These are phyloP conservation scores for Atrina japonica DNA, from an alignment of 2,888 invertebrate species.

Conservation along the genomic window DNA sequence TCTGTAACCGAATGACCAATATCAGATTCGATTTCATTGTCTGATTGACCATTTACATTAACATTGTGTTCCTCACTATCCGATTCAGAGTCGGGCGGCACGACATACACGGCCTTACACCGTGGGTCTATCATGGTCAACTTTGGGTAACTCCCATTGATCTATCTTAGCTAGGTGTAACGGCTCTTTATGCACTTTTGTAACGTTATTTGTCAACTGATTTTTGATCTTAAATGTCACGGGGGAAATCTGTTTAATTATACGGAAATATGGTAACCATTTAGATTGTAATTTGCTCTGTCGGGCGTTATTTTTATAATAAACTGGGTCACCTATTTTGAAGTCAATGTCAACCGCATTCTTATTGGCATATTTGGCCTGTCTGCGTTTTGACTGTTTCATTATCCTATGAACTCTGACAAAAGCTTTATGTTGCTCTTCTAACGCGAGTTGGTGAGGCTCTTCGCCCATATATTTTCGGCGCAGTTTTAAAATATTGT, in stretches of 20 bases:
- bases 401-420: constrained; percentile 23
- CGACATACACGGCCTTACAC: constrained; percentile 19
- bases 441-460: constrained; percentile 22
- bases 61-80: constrained; percentile 4
- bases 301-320: constrained; percentile 29
- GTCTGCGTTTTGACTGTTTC: constrained; percentile 22
- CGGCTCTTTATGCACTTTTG: constrained; percentile 23
- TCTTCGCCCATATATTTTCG: constrained; percentile 34
- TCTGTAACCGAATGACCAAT: too few relatives aligned
- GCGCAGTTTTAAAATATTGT: constrained; percentile 35
- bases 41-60: too few relatives aligned
- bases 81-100: neutral
- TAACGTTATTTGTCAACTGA: constrained; percentile 16
- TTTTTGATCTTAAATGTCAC: constrained; percentile 31
- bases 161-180: constrained; percentile 10
- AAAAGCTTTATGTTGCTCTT: constrained; percentile 31
- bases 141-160: constrained; percentile 15
- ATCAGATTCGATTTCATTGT: too few relatives aligned
- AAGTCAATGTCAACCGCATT: constrained; percentile 3
- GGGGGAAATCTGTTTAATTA: constrained; percentile 32
- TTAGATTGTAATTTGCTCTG: constrained; percentile 26
- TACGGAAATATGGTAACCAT: constrained; percentile 38
- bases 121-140: neutral
- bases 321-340: constrained; percentile 40
- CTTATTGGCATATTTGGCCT: constrained; percentile 24